Evolutionary conservation across 2,888 invertebrate species (phyloP).

Genomic region (Monochamus alternatus): DNA sequence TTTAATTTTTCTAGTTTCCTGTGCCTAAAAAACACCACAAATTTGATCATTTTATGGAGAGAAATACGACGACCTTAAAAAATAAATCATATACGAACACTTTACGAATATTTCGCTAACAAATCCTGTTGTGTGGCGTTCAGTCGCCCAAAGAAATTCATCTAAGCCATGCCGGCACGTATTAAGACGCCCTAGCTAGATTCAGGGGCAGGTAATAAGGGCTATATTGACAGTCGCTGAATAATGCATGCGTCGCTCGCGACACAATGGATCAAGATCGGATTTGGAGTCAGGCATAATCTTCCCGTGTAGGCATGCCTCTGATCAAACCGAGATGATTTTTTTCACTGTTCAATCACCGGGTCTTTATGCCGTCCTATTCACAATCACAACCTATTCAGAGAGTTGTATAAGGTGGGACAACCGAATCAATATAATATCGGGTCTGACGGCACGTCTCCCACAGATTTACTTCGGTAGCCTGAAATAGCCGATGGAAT

Average conservation of each 20-base stretch:
- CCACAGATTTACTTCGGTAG: background rate
- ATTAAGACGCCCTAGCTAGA: no score
- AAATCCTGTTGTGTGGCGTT: no score
- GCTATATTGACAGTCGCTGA: constrained; percentile 30
- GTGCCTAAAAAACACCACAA: no score
- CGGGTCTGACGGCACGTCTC: constrained; percentile 33
- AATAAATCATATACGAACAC: no score
- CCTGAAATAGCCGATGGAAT: no score
- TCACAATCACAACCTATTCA: constrained; percentile 64
- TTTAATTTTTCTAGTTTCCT: no score
- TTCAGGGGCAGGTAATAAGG: constrained; percentile 17
- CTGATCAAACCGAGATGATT: constrained; percentile 37
- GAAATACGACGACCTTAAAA: no score
- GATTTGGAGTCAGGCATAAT: constrained; percentile 37
- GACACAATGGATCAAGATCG: constrained; percentile 30
- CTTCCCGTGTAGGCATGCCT: constrained; percentile 29
- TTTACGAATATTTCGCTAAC: no score
- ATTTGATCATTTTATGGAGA: no score
- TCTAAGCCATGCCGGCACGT: no score
- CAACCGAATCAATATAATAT: constrained; percentile 55
- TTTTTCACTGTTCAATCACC: constrained; percentile 35
- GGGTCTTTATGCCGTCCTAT: constrained; percentile 57
- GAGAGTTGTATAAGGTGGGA: constrained; percentile 53
- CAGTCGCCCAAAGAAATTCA: no score
- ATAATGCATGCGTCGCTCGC: constrained; percentile 27